Base-by-base conservation (phyloP, 2,888 invertebrate genomes). In the Microctonus aethiopoides region DNA sequence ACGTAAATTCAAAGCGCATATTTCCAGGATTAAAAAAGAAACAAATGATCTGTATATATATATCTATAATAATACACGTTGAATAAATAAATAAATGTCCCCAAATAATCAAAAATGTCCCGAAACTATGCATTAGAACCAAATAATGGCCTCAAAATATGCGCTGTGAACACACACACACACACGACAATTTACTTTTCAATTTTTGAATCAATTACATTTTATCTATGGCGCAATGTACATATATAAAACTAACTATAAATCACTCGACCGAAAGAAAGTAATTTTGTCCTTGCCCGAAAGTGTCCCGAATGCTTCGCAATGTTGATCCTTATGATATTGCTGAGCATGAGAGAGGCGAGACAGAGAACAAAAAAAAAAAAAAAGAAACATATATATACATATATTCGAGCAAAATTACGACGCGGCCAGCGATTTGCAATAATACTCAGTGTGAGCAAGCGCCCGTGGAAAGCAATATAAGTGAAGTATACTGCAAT, bases 401-500 rank as follows among this genome's bases (percentile, higher is more conserved):
- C 13, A 36, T 61, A 39, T 41, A 24, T 24, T 36, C 24, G 39
- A 29, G 24, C 32, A 34, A 52, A 59, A 64, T 69, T 69, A 69
- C 51, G 64, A 63, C 54, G 54, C 36, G 34, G 65, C 65, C 66
- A 67, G 78, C 77, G 80, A 83, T 82, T 83, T 80, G 81, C 80
- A 82, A 82, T 81, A 82, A 81, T 79, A 79, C 79, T 77, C 78
- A 76, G 66, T 75, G 77, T 78, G 75, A 72, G 73, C 75, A 74
- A 77, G 78, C 75, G 74, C 76, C 73, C 52, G 63, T 75, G 76
- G 74, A 77, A 78, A 79, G 78, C 78, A 80, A 80, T 81, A 78
- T 79, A 79, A 82, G 80, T 80, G 81, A 78, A 81, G 81, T 83
- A 78, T 80, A 78, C 78, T 77, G 81, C 83, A 82, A 83, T 83